Percentiles rank a stretch among this genome's conserved stretches.
phyloP scores from a whole-genome alignment of 1,140 invertebrate species.

The Drosophila teissieri region DNA sequence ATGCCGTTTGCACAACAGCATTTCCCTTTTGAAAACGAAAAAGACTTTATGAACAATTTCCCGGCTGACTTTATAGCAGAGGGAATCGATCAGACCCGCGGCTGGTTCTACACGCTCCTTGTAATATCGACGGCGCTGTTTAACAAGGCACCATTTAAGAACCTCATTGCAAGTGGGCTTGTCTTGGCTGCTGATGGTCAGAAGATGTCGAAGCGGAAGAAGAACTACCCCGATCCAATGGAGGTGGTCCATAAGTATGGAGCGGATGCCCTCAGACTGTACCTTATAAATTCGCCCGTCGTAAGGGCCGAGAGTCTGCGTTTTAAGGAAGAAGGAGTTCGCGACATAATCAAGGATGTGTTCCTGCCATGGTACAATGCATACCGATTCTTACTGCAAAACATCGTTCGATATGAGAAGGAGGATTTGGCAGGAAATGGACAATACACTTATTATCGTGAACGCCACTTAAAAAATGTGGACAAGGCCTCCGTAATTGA shows the following conservation, averaged over 20 bases:
- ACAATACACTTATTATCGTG: constrained; percentile 88
- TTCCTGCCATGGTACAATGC: constrained; percentile 99
- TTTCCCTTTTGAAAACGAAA: constrained; percentile 97
- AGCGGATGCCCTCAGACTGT: constrained; percentile 97
- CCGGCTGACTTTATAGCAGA: constrained; percentile 99
- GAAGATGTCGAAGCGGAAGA: constrained; percentile 99
- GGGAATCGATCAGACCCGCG: constrained; percentile 99
- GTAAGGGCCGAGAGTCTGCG: constrained; percentile 98
- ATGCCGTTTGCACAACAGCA: constrained; percentile 99
- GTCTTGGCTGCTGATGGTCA: constrained; percentile 98
- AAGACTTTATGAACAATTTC: constrained; percentile 97
- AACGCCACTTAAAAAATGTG: constrained; percentile 78
- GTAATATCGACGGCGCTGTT: constrained; percentile 99
- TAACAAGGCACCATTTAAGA: constrained; percentile 98
- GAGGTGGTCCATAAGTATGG: constrained; percentile 97
- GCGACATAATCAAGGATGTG: constrained; percentile 98
- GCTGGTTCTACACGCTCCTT: constrained; percentile 99
- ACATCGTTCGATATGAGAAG: constrained; percentile 92
- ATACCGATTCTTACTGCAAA: constrained; percentile 97
- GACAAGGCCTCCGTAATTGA: constrained; percentile 95
- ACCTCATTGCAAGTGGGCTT: constrained; percentile 97
- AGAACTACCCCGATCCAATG: constrained; percentile 99
- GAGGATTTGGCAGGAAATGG: constrained; percentile 86
- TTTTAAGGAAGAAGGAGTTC: constrained; percentile 99
- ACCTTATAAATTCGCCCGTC: constrained; percentile 99